Conservation (phyloP, 2,888 invertebrate genomes). For the Catocala fraxini region DNA sequence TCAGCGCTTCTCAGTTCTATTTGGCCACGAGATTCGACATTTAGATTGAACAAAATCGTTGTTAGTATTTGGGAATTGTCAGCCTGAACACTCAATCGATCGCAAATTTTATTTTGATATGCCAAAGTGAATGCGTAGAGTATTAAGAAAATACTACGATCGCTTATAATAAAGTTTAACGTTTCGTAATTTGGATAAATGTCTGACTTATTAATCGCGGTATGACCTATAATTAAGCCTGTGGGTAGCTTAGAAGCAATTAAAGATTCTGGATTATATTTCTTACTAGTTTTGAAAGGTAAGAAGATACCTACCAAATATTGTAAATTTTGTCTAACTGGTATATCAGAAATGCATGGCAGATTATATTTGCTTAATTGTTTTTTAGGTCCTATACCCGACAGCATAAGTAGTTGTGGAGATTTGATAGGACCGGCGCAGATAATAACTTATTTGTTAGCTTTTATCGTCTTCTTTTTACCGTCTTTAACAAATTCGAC, state of each 20-base stretch:
- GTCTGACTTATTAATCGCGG: neutral
- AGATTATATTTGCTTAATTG: conserved; percentile 61
- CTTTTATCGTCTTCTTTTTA: conserved; percentile 12
- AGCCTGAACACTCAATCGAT: neutral
- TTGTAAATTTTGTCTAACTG: conserved; percentile 67
- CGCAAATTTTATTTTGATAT: neutral
- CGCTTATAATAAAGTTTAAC: neutral
- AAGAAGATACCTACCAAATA: neutral
- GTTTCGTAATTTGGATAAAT: neutral
- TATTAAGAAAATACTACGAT: neutral
- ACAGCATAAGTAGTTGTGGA: conserved; percentile 73
- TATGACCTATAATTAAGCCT: neutral
- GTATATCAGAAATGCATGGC: conserved; percentile 59
- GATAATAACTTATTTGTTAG: conserved; percentile 68
- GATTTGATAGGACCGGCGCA: conserved; percentile 73
- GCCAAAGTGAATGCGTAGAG: neutral
- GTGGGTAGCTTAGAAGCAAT: neutral
- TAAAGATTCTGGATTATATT: neutral
- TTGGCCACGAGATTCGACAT: neutral
- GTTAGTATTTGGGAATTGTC: neutral
- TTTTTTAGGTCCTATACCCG: conserved; percentile 72
- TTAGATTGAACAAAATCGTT: neutral
- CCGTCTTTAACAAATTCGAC: neutral
- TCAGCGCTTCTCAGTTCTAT: neutral
- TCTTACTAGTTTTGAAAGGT: neutral